Base-by-base conservation (phyloP, 2,113 vertebrate genomes). In the Chaetodon trifascialis region DNA sequence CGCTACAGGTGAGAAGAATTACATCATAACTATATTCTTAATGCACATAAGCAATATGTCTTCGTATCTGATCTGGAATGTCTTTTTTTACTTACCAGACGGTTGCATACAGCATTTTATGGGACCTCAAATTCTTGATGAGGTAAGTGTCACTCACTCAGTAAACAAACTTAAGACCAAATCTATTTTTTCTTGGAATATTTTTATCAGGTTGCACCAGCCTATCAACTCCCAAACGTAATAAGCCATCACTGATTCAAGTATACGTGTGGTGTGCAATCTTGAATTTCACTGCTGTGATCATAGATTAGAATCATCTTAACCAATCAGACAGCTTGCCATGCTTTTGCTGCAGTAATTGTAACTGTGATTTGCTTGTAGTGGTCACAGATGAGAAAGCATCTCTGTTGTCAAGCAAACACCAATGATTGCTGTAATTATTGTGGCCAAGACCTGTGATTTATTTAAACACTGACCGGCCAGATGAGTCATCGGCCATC, bases 41-140 rank as follows among this genome's bases (percentile, higher is more conserved):
- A 19, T 19, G 8, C 64, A 6, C 2, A 44, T 8, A 11, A 42
- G 0, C 14, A 52, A 19, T 25, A 4, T 60, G 2, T 69, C 0
- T 3, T 1, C 62, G 10, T 46, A 11, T 82, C 36, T 84, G 16
- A 89, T 63, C 15, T 67, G 15, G 1, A 59, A n/a, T 68, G 4
- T 87, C 7, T 70, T 42, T 72, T 15, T 23, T 54, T 77, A 30
- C 16, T 9, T 85, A 80, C 87, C 94, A 99, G 98, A 99, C 98
- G 6, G 95, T 99, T 68, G 98, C 97, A 49, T 99, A 99, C 95
- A 99, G 98, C 95, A 99, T 99, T 92, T 93, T 99, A 85, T 99
- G 98, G 98, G 98, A 99, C 89, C 91, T 99, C 77, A 99, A 99
- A 91, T 99, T 99, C 93, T 88, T 99, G 95, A 98, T 99, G 98